Base-by-base conservation (phyloP, 2,797 vertebrate species). In the Malacoraja senta region DNA sequence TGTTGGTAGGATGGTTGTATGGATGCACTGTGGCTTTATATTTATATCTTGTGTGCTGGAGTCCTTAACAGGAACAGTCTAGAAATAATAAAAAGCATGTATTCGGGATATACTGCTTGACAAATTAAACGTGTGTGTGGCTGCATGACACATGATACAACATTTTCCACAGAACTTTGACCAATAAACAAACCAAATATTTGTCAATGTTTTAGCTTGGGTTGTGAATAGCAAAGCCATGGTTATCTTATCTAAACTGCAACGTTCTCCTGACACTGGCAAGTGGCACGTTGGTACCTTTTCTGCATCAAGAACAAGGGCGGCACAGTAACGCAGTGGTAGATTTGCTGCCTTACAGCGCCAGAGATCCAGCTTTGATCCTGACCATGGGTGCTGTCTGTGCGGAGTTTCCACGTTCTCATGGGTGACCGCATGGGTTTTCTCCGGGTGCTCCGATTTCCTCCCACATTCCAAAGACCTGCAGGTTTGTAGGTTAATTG, bases 91-190 rank as follows among this genome's bases (percentile, higher is more conserved):
- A 44, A 92, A 24, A 19, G 21, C 12, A 32, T 26, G 65, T 19
- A 92, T 24, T 76, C 90, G n/a, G 72, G 76, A 12, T 74, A 91
- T 74, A 38, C 90, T 17, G 24, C 76, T 24, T 92, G 32, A 92
- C 21, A 58, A 72, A 76, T 26, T 76, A 92, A 92, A 92, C 68
- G n/a, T 74, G 15, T 58, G 10, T 53, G 38, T 92, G 90, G 90
- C 71, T 92, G 71, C 35, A 17, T 1, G 12, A 7, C 38, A 53
- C 90, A 71, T 76, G 90, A 92, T 35, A 92, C 58, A 74, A 76
- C 72, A 76, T 26, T 92, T 92, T 92, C 90, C 71, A 92, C 38
- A 53, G 65, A 76, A 92, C 90, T 29, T 92, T 92, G 90, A 44
- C 71, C n/a, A 19, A 2, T 58, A 53, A 92, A 92, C 90, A 88